Conservation (phyloP, 2,113 vertebrate genomes). For the Archilochus colubris region DNA sequence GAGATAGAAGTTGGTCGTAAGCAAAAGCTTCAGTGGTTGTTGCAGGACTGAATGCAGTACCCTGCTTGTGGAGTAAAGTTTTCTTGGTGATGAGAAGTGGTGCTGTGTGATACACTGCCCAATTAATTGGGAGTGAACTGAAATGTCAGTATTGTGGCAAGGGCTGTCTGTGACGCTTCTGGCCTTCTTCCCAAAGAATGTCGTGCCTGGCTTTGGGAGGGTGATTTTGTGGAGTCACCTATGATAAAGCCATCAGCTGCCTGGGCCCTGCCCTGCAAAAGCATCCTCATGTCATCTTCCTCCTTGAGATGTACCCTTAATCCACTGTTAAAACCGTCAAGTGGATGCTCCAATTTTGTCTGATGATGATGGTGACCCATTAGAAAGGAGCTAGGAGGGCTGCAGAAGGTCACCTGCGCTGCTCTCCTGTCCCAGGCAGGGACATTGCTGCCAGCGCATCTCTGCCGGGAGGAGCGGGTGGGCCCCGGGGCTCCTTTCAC, state of each 20-base stretch:
- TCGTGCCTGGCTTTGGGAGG: not conserved
- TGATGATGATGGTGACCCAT: rapidly evolving
- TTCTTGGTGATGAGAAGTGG: not conserved
- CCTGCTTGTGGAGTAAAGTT: not conserved
- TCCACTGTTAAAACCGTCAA: not conserved
- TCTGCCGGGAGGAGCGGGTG: not conserved
- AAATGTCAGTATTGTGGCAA: rapidly evolving
- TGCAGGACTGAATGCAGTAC: no score
- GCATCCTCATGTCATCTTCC: rapidly evolving
- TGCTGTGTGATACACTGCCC: not conserved
- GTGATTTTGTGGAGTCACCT: not conserved
- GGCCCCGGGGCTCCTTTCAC: no score
- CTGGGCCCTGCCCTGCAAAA: not conserved
- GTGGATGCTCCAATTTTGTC: rapidly evolving
- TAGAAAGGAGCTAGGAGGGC: not conserved
- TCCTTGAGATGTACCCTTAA: rapidly evolving
- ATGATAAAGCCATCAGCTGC: not conserved
- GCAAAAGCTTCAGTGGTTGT: not conserved
- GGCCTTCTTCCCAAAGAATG: not conserved
- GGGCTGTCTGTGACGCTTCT: not conserved
- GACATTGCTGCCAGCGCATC: rapidly evolving
- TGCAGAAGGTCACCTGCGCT: rapidly evolving
- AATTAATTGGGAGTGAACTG: not conserved
- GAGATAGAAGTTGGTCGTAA: not conserved
- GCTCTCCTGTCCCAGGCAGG: rapidly evolving